These are phyloP conservation scores for Epizoanthus scotinus DNA, from an alignment of 92 coral and sea anemone genomes.

Conservation along the genomic window DNA sequence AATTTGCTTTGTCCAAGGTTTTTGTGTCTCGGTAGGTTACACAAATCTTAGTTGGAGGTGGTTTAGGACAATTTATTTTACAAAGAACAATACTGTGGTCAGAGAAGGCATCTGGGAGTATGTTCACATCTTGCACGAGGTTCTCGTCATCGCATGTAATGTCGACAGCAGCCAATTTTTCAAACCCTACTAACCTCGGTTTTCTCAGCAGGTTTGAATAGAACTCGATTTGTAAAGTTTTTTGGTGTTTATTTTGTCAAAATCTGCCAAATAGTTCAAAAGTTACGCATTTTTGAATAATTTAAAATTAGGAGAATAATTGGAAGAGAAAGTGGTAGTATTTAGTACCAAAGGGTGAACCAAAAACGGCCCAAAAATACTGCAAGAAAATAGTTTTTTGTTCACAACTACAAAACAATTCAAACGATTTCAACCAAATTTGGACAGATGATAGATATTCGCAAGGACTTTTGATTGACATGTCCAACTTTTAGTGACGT, in stretches of 20 bases:
- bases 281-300: neutral
- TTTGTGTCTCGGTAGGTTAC: too few relatives aligned
- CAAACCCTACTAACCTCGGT: neutral
- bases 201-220: neutral
- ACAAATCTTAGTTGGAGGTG: too few relatives aligned
- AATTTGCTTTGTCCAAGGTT: too few relatives aligned
- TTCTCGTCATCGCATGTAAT: too few relatives aligned
- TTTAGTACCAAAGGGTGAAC: neutral
- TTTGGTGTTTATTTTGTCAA: neutral
- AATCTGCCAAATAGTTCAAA: neutral
- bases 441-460: neutral
- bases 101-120: too few relatives aligned
- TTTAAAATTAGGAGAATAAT: neutral
- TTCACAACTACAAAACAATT: neutral
- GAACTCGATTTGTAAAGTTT: neutral
- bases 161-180: neutral
- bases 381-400: neutral
- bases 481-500: neutral
- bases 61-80: too few relatives aligned
- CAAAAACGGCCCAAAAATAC: neutral
- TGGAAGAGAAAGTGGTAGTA: neutral
- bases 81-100: too few relatives aligned
- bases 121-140: too few relatives aligned
- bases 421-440: slow-evolving; percentile 1
- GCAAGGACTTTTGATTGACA: neutral